Percentiles rank a stretch among this genome's conserved stretches.
Evolutionary conservation across 2,113 vertebrate genomes (phyloP).

Genomic region (Takifugu bimaculatus): DNA sequence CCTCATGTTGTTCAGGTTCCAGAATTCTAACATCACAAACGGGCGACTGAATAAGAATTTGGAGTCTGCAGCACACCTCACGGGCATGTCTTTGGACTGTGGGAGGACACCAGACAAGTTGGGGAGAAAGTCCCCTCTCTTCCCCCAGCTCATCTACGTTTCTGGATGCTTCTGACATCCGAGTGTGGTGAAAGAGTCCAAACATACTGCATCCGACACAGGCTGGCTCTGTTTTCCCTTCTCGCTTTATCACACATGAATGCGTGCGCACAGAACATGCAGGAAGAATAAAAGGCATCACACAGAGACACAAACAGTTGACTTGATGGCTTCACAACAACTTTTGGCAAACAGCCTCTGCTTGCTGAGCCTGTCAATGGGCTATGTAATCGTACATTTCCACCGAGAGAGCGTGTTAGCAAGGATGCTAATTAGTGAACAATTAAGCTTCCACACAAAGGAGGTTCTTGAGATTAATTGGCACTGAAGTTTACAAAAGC

Average conservation of each 20-base stretch:
- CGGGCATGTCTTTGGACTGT: too few species aligned
- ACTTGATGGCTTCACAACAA: constrained; percentile 38
- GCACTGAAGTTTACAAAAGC: constrained; percentile 61
- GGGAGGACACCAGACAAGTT: too few species aligned
- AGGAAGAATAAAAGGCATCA: not conserved
- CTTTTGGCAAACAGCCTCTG: constrained; percentile 60
- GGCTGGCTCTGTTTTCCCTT: constrained; percentile 1
- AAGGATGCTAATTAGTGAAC: constrained; percentile 62
- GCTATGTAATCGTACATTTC: constrained; percentile 66
- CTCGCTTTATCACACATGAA: constrained; percentile 6
- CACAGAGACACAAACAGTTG: constrained; percentile 11
- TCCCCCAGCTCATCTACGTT: too few species aligned
- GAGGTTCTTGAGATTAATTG: constrained; percentile 68
- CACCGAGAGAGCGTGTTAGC: constrained; percentile 64
- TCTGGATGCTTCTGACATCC: too few species aligned
- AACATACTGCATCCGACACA: too few species aligned
- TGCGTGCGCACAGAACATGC: constrained; percentile 1
- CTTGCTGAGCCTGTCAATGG: constrained; percentile 54
- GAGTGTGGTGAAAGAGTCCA: too few species aligned
- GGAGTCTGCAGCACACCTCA: too few species aligned
- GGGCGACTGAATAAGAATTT: too few species aligned
- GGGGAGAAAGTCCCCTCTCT: too few species aligned
- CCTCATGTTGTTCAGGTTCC: too few species aligned
- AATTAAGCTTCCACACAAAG: constrained; percentile 65
- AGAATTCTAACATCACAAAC: too few species aligned